These are phyloP conservation scores for Aldabrachelys gigantea DNA, from an alignment of 2,113 vertebrate species.

Conservation along the genomic window DNA sequence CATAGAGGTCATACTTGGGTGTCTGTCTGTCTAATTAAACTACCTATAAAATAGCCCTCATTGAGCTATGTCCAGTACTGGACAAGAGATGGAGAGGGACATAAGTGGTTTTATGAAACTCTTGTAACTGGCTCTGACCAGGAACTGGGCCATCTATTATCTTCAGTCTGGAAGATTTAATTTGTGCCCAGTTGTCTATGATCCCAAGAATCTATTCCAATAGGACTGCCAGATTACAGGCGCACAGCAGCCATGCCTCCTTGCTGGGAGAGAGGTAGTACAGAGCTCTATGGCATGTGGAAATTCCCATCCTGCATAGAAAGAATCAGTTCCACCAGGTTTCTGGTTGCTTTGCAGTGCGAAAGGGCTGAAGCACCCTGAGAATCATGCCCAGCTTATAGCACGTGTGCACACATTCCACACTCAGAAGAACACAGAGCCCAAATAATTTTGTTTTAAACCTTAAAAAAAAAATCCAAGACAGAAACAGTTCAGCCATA, in stretches of 20 bases:
- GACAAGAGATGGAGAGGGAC: not conserved
- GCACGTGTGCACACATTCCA: not conserved
- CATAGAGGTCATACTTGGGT: accelerated
- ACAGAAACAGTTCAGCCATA: not conserved
- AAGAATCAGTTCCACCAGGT: not conserved
- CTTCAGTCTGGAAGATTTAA: not conserved
- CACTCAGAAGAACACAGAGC: not conserved
- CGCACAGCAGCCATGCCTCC: no score
- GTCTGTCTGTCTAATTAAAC: not conserved
- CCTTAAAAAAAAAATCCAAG: not conserved
- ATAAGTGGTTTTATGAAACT: not conserved
- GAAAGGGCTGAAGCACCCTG: not conserved
- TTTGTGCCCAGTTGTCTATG: no score
- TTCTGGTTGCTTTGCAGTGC: not conserved
- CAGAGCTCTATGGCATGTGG: no score
- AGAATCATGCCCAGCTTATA: not conserved
- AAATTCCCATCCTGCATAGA: not conserved
- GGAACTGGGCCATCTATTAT: not conserved
- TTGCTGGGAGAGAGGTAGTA: no score
- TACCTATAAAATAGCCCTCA: not conserved
- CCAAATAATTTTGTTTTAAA: not conserved
- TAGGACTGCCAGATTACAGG: no score
- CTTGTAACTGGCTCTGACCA: not conserved
- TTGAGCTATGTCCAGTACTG: not conserved
- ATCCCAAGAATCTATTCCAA: no score